Conservation (phyloP, 2,113 vertebrate species). For the Alaudala cheleensis region DNA sequence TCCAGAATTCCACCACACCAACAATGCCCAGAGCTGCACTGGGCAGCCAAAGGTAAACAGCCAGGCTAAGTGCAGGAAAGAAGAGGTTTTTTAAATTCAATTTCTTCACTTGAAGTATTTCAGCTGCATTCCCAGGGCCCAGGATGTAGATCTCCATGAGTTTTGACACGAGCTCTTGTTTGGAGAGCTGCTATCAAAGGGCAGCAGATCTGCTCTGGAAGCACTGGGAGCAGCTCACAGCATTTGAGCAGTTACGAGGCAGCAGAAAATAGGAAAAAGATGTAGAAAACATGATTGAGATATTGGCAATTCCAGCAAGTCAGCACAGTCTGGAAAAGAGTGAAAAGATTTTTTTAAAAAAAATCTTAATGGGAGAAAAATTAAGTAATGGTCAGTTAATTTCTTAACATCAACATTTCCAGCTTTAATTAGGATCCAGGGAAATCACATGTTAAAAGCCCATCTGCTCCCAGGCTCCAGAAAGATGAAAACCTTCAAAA, state of each 20-base stretch:
- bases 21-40: not conserved
- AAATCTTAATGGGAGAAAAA: not conserved
- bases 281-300: not conserved
- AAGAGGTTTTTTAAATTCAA: not conserved
- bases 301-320: not conserved
- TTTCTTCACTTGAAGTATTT: not conserved
- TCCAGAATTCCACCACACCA: not conserved
- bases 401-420: not conserved
- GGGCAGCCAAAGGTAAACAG: not conserved
- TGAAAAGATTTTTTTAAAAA: not conserved
- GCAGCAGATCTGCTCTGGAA: not conserved
- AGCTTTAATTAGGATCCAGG: constrained; percentile 24
- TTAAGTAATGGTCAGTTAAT: constrained; percentile 39
- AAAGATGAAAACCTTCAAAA: constrained; percentile 33
- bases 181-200: constrained; percentile 13
- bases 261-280: not conserved
- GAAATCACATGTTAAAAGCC: constrained; percentile 13
- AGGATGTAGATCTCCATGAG: not conserved
- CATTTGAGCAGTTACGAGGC: not conserved
- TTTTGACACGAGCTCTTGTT: not conserved
- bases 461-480: not conserved
- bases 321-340: not conserved
- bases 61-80: not conserved
- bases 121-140: not conserved
- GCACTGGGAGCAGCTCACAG: not conserved